These are phyloP conservation scores for Heliopora coerulea DNA, from an alignment of 92 coral and sea anemone genomes.

Conservation along the genomic window DNA sequence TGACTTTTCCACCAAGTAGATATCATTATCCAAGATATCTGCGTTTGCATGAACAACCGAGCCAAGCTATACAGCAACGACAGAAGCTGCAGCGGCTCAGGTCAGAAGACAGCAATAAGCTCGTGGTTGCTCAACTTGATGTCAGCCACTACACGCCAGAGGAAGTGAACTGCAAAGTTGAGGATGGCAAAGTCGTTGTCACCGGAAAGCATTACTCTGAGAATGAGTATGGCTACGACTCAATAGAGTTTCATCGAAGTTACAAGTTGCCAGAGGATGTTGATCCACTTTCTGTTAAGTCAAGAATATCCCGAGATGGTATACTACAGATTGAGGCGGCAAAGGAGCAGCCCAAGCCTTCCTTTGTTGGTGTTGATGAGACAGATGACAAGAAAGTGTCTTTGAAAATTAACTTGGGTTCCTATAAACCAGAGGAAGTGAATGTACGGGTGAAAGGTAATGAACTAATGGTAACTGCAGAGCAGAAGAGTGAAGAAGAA, in stretches of 20 bases:
- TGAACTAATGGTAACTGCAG: constrained; percentile 80
- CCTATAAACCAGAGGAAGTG: constrained; percentile 77
- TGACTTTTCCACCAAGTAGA: constrained; percentile 38
- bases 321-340: constrained; percentile 74
- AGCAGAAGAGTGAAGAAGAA: constrained; percentile 69
- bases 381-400: constrained; percentile 82
- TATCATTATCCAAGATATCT: constrained; percentile 6
- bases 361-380: constrained; percentile 73
- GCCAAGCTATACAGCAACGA: constrained; percentile 8
- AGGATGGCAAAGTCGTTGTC: constrained; percentile 71
- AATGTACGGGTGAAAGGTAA: constrained; percentile 73
- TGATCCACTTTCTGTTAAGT: constrained; percentile 70
- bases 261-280: constrained; percentile 82
- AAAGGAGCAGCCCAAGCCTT: constrained; percentile 48
- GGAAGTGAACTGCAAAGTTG: constrained; percentile 84
- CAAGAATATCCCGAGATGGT: constrained; percentile 88
- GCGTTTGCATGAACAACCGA: constrained; percentile 4
- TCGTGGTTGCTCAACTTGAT: constrained; percentile 71
- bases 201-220: constrained; percentile 86
- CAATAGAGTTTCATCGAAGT: constrained; percentile 82
- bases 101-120: constrained; percentile 18
- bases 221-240: constrained; percentile 81
- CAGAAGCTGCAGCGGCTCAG: constrained; percentile 1
- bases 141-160: constrained; percentile 88
- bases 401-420: constrained; percentile 76